These are phyloP conservation scores for Drosophila prostipennis DNA, from an alignment of 2,888 invertebrate species.

Conservation along the genomic window DNA sequence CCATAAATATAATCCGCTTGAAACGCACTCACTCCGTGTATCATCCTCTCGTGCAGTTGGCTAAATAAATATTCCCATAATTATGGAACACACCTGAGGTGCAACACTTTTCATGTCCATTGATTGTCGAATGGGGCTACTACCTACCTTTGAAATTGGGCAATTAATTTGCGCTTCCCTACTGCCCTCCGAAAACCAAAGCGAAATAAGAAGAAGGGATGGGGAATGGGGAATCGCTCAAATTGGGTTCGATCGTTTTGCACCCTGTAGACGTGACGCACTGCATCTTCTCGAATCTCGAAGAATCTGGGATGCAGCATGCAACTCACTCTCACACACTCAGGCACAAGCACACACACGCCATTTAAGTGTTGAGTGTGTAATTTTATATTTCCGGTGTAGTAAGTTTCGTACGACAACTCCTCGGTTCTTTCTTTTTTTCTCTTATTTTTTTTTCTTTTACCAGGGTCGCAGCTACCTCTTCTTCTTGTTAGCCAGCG, in stretches of 20 bases:
- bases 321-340: conserved; percentile 55
- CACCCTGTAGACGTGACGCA: conserved; percentile 58
- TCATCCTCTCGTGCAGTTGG: conserved; percentile 33
- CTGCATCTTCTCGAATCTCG: conserved; percentile 35
- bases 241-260: conserved; percentile 68
- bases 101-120: conserved; percentile 53
- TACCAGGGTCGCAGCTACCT: conserved; percentile 71
- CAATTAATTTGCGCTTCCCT: conserved; percentile 45
- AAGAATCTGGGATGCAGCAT: conserved; percentile 69
- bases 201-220: background rate
- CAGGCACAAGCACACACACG: conserved; percentile 31
- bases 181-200: background rate
- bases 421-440: conserved; percentile 43
- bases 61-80: conserved; percentile 46
- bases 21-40: conserved; percentile 12
- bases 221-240: conserved; percentile 29
- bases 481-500: conserved; percentile 33
- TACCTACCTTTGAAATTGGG: conserved; percentile 52
- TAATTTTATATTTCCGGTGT: conserved; percentile 84
- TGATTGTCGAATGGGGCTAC: conserved; percentile 42
- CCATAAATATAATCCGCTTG: conserved; percentile 31
- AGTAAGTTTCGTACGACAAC: conserved; percentile 77
- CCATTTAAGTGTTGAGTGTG: conserved; percentile 83
- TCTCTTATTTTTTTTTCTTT: conserved; percentile 13
- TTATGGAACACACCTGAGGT: conserved; percentile 48